Evolutionary conservation across 2,113 vertebrate genomes (phyloP), one percentile per base, ranked within the genome.

Genomic region (Gambusia affinis): DNA sequence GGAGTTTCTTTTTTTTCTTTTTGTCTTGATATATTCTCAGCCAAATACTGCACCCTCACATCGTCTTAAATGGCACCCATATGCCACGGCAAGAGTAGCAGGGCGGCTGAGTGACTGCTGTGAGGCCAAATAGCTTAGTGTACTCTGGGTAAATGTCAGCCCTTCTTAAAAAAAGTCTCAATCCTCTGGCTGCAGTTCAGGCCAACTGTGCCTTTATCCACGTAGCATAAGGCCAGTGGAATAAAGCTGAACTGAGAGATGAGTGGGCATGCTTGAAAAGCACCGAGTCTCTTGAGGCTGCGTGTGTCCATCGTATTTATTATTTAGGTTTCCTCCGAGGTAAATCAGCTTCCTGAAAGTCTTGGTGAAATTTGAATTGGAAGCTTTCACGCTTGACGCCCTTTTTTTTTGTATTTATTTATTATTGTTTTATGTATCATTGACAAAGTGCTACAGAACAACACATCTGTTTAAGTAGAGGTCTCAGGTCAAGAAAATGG

Each of bases 111-210:
- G 82, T 75, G 60, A 87, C 67, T 64, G 70, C 75, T 30, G 82
- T 3, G 69, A 84, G 76, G 79, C 80, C 66, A 76, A 80, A 76
- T 57, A 67, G 78, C 78, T 85, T 35, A 57, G 31, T 5, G 61
- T 73, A 69, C 67, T 73, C 27, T 63, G 81, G 70, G 71, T 81
- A 82, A 85, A 87, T 87, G 84, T 79, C 84, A 88, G 28, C 54
- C 57, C 30, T 66, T 72, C 79, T 75, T 72, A 71, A 84, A 76
- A 54, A 68, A 80, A 44, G 79, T 76, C 75, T 70, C 37, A 60
- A 60, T 80, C 80, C 70, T 81, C 51, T 47, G 64, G 72, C 80
- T 72, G 76, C 64, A 63, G 14, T 60, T 80, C 64, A 61, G 57
- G 60, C 76, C 28, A 42, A 42, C 64, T 11, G 10, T 60, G 78